phyloP scores from a whole-genome alignment of 2,888 invertebrate species.

The Labia minor region DNA sequence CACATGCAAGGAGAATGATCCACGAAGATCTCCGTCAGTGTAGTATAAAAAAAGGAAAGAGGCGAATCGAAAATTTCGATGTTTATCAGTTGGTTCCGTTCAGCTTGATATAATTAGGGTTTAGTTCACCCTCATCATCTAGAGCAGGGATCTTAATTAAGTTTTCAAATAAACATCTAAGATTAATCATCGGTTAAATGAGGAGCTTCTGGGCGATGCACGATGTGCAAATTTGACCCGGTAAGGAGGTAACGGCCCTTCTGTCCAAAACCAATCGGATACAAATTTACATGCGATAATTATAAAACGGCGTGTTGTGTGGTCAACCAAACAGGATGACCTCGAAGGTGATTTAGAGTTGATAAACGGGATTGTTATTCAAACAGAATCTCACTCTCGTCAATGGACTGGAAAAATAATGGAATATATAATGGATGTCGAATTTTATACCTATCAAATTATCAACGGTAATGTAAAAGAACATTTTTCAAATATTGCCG shows the following conservation, averaged over 20 bases:
- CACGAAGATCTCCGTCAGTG: too few relatives aligned
- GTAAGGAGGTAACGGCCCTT: not conserved
- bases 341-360: too few relatives aligned
- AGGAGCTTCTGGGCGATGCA: not conserved
- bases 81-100: constrained; percentile 5
- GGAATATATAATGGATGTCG: too few relatives aligned
- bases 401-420: too few relatives aligned
- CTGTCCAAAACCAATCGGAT: not conserved
- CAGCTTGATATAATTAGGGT: constrained; percentile 6
- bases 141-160: not conserved
- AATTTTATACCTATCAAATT: too few relatives aligned
- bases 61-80: not conserved
- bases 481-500: too few relatives aligned
- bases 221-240: not conserved
- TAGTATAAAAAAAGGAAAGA: too few relatives aligned
- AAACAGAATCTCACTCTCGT: too few relatives aligned
- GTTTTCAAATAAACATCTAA: constrained; percentile 2
- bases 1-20: too few relatives aligned
- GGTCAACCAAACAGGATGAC: not conserved
- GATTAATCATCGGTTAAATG: not conserved
- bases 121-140: not conserved
- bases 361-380: too few relatives aligned
- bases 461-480: too few relatives aligned
- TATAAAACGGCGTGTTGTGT: constrained; percentile 1
- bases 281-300: not conserved